phyloP scores from a whole-genome alignment of 2,888 invertebrate species.

The Eueremaeus valkanovi region DNA sequence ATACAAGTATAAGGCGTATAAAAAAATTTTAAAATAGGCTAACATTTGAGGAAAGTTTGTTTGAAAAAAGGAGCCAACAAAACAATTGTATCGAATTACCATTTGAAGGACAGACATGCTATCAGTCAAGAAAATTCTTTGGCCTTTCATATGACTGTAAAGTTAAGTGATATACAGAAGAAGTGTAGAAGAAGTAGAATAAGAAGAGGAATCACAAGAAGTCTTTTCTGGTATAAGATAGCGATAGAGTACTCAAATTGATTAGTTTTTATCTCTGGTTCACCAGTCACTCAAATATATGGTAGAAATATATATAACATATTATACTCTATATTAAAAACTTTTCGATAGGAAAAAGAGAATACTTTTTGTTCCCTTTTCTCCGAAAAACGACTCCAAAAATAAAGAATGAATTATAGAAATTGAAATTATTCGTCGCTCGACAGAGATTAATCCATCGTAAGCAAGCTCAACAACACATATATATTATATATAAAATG shows the following conservation, averaged over 20 bases:
- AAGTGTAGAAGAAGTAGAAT: too few relatives aligned
- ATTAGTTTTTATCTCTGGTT: slow-evolving; percentile 9
- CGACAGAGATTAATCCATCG: neutral
- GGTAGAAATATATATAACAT: neutral
- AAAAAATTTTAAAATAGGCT: too few relatives aligned
- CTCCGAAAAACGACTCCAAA: neutral
- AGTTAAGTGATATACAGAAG: too few relatives aligned
- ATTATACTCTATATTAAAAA: slow-evolving; percentile 9
- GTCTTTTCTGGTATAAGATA: neutral
- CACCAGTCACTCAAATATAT: slow-evolving; percentile 20
- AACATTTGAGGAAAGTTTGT: too few relatives aligned
- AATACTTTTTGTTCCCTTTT: neutral
- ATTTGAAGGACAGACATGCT: slow-evolving; percentile 4
- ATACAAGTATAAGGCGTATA: too few relatives aligned
- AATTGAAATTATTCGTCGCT: neutral
- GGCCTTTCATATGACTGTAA: too few relatives aligned
- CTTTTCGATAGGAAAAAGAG: neutral
- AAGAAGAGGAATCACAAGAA: too few relatives aligned
- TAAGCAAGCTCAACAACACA: too few relatives aligned
- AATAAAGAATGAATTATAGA: neutral
- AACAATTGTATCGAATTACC: neutral
- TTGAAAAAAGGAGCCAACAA: neutral
- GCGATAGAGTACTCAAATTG: neutral
- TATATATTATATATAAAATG: too few relatives aligned
- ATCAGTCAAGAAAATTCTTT: neutral